These are phyloP conservation scores for Luffia ferchaultella DNA, from an alignment of 2,888 invertebrate genomes.

Conservation along the genomic window DNA sequence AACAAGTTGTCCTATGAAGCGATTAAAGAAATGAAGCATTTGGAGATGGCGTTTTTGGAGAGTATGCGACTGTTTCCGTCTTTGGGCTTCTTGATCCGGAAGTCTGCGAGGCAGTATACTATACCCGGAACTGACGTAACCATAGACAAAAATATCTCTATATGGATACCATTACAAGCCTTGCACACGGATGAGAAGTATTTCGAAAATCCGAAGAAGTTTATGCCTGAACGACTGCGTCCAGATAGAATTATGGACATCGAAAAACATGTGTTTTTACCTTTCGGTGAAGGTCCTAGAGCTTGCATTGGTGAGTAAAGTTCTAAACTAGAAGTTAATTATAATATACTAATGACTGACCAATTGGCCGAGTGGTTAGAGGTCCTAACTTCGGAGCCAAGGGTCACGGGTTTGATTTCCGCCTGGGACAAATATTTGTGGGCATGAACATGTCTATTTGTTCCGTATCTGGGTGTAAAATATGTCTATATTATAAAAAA, in stretches of 20 bases:
- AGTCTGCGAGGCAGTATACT: conserved; percentile 38
- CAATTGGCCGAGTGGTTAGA: too few relatives aligned
- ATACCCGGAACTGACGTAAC: conserved; percentile 42
- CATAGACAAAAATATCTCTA: conserved; percentile 34
- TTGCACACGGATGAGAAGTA: conserved; percentile 44
- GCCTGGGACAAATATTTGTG: too few relatives aligned
- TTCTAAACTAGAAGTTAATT: too few relatives aligned
- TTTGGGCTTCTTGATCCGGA: conserved; percentile 30
- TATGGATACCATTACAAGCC: conserved; percentile 44
- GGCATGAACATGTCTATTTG: too few relatives aligned
- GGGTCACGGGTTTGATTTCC: too few relatives aligned
- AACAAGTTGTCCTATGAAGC: conserved; percentile 33
- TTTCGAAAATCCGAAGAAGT: conserved; percentile 37
- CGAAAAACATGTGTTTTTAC: conserved; percentile 36
- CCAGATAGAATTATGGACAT: conserved; percentile 27
- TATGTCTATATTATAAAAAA: too few relatives aligned
- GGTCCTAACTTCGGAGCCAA: too few relatives aligned
- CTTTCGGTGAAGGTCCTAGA: too few relatives aligned
- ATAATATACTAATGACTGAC: too few relatives aligned
- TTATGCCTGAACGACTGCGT: conserved; percentile 43
- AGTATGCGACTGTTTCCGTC: conserved; percentile 40
- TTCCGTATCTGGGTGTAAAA: too few relatives aligned
- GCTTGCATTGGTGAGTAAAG: conserved; percentile 43
- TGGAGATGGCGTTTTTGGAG: too few relatives aligned
- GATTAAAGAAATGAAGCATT: too few relatives aligned